phyloP scores from a whole-genome alignment of 2,797 vertebrate species.

The Numenius phaeopus region DNA sequence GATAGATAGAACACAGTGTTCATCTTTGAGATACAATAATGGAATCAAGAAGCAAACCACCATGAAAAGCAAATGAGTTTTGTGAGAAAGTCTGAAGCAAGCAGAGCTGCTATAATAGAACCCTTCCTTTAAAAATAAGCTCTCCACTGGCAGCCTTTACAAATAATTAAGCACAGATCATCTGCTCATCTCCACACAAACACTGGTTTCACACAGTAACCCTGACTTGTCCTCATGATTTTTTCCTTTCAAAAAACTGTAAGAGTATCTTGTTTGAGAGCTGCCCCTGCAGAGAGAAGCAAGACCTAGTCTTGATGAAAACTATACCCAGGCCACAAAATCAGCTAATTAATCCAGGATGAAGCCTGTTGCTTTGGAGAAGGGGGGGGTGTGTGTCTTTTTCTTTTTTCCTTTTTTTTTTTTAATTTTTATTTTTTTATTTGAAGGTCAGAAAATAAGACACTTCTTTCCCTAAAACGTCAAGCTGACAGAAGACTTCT shows the following conservation, averaged over 20 bases:
- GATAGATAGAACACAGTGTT: accelerated
- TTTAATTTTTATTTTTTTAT: background rate
- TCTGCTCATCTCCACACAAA: background rate
- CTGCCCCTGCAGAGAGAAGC: background rate
- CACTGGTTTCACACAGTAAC: background rate
- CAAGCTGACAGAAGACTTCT: background rate
- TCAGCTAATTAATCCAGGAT: background rate
- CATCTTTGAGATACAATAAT: background rate
- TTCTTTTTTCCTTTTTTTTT: too few relatives aligned
- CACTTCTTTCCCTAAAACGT: background rate
- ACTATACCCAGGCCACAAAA: background rate
- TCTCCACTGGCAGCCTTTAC: background rate
- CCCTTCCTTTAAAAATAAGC: slow-evolving; percentile 1
- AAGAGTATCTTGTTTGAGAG: background rate
- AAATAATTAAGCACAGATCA: slow-evolving; percentile 11
- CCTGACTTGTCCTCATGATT: background rate
- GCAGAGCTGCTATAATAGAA: background rate
- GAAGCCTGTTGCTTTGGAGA: background rate
- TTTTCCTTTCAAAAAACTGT: background rate
- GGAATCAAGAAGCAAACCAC: background rate
- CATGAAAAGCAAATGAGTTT: background rate
- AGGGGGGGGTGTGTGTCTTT: too few relatives aligned
- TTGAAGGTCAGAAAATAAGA: background rate
- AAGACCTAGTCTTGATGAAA: background rate
- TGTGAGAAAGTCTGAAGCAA: background rate